These are phyloP conservation scores for Sebastes diaconus DNA, from an alignment of 2,797 vertebrate genomes.

Conservation along the genomic window DNA sequence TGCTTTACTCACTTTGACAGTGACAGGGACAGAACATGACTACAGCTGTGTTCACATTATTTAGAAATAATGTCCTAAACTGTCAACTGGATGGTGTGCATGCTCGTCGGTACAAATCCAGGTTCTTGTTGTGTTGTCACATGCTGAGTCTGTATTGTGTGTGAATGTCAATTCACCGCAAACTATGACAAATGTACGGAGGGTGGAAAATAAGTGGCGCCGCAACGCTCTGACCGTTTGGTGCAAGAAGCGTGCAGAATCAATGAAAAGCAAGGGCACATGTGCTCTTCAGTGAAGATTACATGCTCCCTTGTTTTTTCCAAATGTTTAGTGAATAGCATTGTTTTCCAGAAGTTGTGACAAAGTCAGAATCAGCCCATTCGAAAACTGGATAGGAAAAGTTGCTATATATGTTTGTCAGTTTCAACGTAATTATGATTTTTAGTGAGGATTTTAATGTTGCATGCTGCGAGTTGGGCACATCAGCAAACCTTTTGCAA, in stretches of 20 bases:
- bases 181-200: slow-evolving; percentile 34
- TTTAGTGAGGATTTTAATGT: background rate
- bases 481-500: background rate
- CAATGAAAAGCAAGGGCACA: slow-evolving; percentile 12
- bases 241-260: slow-evolving; percentile 35
- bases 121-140: background rate
- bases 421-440: background rate
- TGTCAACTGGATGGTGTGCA: slow-evolving; percentile 20
- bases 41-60: slow-evolving; percentile 56
- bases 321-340: background rate
- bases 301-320: background rate
- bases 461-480: background rate
- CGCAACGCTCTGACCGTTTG: background rate
- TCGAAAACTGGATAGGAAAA: background rate
- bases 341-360: background rate
- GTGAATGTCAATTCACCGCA: slow-evolving; percentile 15
- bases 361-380: background rate
- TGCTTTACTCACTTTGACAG: slow-evolving; percentile 63
- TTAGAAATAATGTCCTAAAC: slow-evolving; percentile 61
- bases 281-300: slow-evolving; percentile 13
- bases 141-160: background rate
- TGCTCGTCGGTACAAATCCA: background rate
- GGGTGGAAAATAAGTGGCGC: slow-evolving; percentile 27
- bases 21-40: slow-evolving; percentile 65
- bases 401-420: background rate